A percentile compares a stretch with the other conserved stretches of the same genome.
These are phyloP conservation scores for Blera fallax DNA, from an alignment of 2,888 invertebrate species.

Conservation along the genomic window DNA sequence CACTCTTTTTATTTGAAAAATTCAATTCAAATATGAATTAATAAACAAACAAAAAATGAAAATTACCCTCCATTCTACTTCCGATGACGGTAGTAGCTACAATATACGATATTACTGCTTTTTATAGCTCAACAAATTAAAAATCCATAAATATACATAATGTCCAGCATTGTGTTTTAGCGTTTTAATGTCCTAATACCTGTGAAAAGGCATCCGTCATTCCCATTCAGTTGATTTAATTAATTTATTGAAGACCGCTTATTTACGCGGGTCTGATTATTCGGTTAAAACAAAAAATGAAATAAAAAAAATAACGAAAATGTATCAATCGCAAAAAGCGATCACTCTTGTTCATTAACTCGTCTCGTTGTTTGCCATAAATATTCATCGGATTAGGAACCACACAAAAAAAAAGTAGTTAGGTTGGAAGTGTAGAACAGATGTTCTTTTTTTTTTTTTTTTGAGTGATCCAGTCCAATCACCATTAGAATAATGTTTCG, in stretches of 20 bases:
- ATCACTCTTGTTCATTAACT: slow-evolving; percentile 32
- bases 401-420: not conserved
- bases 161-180: slow-evolving; percentile 36
- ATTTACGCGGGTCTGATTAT: slow-evolving; percentile 16
- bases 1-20: slow-evolving; percentile 1
- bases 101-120: not conserved
- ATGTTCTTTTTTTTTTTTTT: too few relatives aligned
- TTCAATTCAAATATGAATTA: slow-evolving; percentile 21
- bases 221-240: slow-evolving; percentile 35
- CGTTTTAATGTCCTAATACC: slow-evolving; percentile 36
- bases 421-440: not conserved
- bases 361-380: slow-evolving; percentile 16
- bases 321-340: slow-evolving; percentile 24
- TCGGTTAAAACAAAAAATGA: not conserved
- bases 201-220: slow-evolving; percentile 53
- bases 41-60: not conserved
- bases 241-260: slow-evolving; percentile 38
- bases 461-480: slow-evolving; percentile 12
- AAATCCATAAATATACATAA: slow-evolving; percentile 52
- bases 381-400: slow-evolving; percentile 31
- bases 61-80: slow-evolving; percentile 1
- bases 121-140: slow-evolving; percentile 52
- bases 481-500: not conserved
- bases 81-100: not conserved
- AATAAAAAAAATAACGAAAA: slow-evolving; percentile 1